A percentile compares a stretch with the other conserved stretches of the same genome.
Conservation (phyloP, 2,888 invertebrate genomes). For the Xylophagus ater region DNA sequence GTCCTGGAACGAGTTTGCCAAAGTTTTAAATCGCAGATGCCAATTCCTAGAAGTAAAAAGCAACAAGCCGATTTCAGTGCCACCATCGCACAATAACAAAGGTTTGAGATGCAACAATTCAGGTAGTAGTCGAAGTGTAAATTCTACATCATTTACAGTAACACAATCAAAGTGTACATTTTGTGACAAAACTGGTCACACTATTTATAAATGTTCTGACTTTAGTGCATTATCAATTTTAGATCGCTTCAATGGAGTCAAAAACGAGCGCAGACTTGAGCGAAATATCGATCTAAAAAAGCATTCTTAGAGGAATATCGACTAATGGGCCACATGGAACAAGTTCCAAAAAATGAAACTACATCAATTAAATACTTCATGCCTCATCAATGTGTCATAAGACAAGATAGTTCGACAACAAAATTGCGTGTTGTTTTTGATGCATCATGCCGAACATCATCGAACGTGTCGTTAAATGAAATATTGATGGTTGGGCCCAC, state of each 20-base stretch:
- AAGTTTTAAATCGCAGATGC: no score
- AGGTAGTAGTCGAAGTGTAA: neutral
- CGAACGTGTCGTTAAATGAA: slow-evolving; percentile 13
- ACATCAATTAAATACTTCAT: slow-evolving; percentile 7
- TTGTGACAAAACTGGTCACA: neutral
- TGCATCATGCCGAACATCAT: slow-evolving; percentile 2
- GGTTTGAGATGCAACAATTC: no score
- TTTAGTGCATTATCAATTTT: no score
- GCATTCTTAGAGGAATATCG: slow-evolving; percentile 10
- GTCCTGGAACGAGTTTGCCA: no score
- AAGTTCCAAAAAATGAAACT: neutral
- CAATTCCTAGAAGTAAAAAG: no score
- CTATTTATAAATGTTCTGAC: neutral
- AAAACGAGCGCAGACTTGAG: no score
- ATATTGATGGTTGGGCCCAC: slow-evolving; percentile 9
- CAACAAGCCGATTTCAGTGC: no score
- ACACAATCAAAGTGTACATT: neutral
- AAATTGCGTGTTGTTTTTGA: slow-evolving; percentile 14
- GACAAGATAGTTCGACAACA: slow-evolving; percentile 9
- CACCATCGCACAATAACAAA: no score
- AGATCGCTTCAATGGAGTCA: no score
- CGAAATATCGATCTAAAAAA: neutral
- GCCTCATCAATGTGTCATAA: slow-evolving; percentile 13
- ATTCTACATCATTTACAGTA: neutral
- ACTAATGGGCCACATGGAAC: slow-evolving; percentile 5